phyloP scores from a whole-genome alignment of 1,140 invertebrate species.

The Harpegnathos saltator region DNA sequence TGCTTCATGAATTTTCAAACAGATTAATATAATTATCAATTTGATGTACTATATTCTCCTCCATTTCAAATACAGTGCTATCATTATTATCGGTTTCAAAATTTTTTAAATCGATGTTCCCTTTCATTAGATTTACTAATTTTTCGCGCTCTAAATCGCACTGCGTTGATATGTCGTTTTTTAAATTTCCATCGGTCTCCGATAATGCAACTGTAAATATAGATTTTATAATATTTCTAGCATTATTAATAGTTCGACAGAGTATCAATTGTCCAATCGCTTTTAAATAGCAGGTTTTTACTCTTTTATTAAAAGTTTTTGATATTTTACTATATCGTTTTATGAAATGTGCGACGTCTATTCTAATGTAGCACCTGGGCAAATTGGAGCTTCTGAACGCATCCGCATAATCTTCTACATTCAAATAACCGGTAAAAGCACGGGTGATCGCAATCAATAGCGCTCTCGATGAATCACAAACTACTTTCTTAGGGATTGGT shows the following conservation, averaged over 20 bases:
- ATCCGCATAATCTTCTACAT: conserved; percentile 4
- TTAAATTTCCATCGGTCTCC: no score
- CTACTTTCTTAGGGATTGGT: not conserved
- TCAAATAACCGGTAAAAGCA: not conserved
- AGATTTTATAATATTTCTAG: not conserved
- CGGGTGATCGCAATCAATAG: conserved; percentile 8
- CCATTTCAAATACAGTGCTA: not conserved
- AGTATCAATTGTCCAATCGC: conserved; percentile 1
- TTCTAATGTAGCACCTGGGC: not conserved
- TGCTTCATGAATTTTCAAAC: conserved; percentile 21
- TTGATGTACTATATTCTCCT: not conserved
- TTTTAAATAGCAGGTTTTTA: no score
- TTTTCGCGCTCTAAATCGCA: conserved; percentile 4
- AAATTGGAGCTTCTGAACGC: not conserved
- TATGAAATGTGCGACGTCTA: conserved; percentile 25
- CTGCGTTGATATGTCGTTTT: not conserved
- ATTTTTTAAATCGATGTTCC: not conserved
- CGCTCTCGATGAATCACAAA: not conserved
- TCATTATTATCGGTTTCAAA: not conserved
- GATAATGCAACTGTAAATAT: conserved; percentile 15
- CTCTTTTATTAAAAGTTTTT: no score
- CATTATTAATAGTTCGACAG: not conserved
- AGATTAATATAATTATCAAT: conserved; percentile 11
- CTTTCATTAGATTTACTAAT: conserved; percentile 9
- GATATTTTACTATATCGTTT: no score